Conservation (phyloP, 2,888 invertebrate genomes). For the Meloe dianella region DNA sequence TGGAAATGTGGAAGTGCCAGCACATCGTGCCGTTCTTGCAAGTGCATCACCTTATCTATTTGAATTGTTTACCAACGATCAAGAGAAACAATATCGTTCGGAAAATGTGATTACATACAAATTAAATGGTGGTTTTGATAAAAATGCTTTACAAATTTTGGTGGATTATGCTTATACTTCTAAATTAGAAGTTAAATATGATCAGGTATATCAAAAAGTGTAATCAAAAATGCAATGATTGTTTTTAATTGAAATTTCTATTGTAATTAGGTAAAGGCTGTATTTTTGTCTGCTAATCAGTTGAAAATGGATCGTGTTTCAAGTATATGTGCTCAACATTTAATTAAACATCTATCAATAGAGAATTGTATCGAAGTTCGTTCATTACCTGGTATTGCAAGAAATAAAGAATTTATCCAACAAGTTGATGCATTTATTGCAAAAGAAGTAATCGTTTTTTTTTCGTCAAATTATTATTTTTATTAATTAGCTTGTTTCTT, state of each 20-base stretch:
- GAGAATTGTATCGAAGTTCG: constrained; percentile 67
- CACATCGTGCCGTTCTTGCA: constrained; percentile 81
- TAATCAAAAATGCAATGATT: too few species aligned
- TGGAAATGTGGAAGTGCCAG: constrained; percentile 73
- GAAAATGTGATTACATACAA: constrained; percentile 66
- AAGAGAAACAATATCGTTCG: constrained; percentile 58
- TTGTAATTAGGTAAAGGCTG: constrained; percentile 68
- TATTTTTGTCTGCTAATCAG: constrained; percentile 80
- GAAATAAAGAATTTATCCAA: constrained; percentile 66
- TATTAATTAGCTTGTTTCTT: constrained; percentile 24
- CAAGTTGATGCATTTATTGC: constrained; percentile 75
- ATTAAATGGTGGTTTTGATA: constrained; percentile 69
- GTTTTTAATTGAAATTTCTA: constrained; percentile 14
- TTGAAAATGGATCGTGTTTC: constrained; percentile 79
- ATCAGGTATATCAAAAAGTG: constrained; percentile 53
- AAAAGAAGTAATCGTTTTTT: constrained; percentile 70
- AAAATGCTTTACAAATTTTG: constrained; percentile 73
- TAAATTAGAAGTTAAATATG: constrained; percentile 63
- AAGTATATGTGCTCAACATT: constrained; percentile 72
- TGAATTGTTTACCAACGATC: constrained; percentile 71
- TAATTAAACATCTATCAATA: constrained; percentile 69
- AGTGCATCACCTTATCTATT: constrained; percentile 79
- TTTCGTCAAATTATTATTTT: too few species aligned
- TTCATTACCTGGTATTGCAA: constrained; percentile 67
- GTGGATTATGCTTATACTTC: constrained; percentile 86